Evolutionary conservation across 1,140 invertebrate species (phyloP).

Genomic region (Lerema accius): DNA sequence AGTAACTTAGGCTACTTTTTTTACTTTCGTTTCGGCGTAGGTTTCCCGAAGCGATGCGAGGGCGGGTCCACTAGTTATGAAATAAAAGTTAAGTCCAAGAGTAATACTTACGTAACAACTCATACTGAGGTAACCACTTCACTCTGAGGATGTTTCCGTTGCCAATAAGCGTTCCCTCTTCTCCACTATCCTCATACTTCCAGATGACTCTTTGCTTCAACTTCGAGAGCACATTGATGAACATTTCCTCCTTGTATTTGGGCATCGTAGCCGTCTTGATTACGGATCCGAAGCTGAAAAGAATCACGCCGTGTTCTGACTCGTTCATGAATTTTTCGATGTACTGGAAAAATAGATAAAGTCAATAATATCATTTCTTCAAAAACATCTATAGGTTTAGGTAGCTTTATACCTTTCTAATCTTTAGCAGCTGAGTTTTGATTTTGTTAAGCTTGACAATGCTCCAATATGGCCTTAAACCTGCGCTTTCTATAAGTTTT

Average conservation of each 20-base stretch:
- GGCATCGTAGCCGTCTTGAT: slow-evolving; percentile 80
- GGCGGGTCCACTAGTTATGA: no score
- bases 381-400: no score
- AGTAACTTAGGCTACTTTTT: no score
- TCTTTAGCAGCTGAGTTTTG: no score
- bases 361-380: slow-evolving; percentile 1
- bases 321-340: slow-evolving; percentile 86
- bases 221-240: slow-evolving; percentile 81
- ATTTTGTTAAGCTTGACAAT: no score
- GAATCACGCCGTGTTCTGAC: slow-evolving; percentile 85
- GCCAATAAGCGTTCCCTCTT: slow-evolving; percentile 61
- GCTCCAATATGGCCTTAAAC: no score
- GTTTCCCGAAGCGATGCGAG: no score
- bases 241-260: slow-evolving; percentile 68
- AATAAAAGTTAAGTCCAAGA: no score
- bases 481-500: no score
- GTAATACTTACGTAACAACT: slow-evolving; percentile 83
- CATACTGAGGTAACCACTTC: slow-evolving; percentile 86
- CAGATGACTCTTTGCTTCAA: slow-evolving; percentile 85
- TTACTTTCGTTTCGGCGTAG: no score
- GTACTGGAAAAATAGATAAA: slow-evolving; percentile 83
- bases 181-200: slow-evolving; percentile 85
- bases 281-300: slow-evolving; percentile 87
- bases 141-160: slow-evolving; percentile 77
- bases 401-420: no score